Conservation (phyloP, 2,113 vertebrate species). For the Gnathonemus echidnorhynchus region DNA sequence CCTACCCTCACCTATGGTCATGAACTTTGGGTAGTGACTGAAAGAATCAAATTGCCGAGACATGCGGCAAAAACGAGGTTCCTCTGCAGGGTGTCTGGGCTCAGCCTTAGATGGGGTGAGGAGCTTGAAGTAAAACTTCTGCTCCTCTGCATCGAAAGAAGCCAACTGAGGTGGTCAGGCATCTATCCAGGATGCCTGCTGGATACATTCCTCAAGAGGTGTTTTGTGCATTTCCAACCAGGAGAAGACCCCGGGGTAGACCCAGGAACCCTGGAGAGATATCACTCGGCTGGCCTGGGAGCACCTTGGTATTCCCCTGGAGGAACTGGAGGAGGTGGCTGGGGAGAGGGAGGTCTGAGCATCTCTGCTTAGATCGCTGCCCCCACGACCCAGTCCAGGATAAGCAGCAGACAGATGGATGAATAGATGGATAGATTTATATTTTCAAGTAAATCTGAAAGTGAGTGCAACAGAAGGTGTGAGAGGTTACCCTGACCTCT, state of each 20-base stretch:
- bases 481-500: slow-evolving; percentile 3
- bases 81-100: background rate
- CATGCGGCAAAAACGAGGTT: background rate
- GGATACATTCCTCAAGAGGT: background rate
- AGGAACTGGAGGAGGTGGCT: too few species aligned
- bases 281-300: background rate
- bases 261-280: background rate
- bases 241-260: background rate
- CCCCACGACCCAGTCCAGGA: background rate
- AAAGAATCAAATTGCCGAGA: background rate
- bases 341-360: background rate
- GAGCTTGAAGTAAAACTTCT: background rate
- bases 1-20: background rate
- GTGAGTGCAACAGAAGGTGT: background rate
- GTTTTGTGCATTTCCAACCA: background rate
- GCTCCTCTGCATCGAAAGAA: background rate
- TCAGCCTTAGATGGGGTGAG: background rate
- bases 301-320: too few species aligned
- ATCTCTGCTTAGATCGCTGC: background rate
- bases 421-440: background rate
- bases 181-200: background rate
- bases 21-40: background rate
- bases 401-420: background rate
- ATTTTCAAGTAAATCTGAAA: background rate
- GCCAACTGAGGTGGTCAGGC: background rate